A percentile compares a stretch with the other conserved stretches of the same genome.
These are phyloP conservation scores for Automeris io DNA, from an alignment of 2,888 invertebrate species.

Conservation along the genomic window DNA sequence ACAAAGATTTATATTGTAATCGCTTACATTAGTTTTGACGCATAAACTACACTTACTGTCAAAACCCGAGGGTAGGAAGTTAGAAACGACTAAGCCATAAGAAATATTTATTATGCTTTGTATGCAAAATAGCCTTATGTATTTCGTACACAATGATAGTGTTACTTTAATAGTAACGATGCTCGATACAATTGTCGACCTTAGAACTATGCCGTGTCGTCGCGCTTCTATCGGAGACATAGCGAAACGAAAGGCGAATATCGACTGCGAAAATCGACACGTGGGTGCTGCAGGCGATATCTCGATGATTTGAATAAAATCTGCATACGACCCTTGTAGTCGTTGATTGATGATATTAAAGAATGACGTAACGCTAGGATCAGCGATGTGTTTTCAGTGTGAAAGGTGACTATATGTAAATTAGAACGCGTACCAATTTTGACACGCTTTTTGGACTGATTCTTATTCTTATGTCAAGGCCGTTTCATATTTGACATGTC, in stretches of 20 bases:
- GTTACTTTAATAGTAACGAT: constrained; percentile 41
- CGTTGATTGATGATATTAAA: constrained; percentile 58
- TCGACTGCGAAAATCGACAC: constrained; percentile 32
- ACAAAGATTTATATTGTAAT: constrained; percentile 50
- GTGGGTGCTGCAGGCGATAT: constrained; percentile 52
- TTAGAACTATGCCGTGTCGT: constrained; percentile 34
- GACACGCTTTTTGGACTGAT: constrained; percentile 51
- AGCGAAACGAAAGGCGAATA: constrained; percentile 30
- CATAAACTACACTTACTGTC: constrained; percentile 55
- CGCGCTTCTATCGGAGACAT: constrained; percentile 29
- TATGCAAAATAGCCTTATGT: constrained; percentile 70
- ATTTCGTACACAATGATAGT: constrained; percentile 44
- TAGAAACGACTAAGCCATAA: constrained; percentile 50
- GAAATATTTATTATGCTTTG: constrained; percentile 75
- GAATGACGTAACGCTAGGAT: constrained; percentile 49
- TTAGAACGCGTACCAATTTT: constrained; percentile 48
- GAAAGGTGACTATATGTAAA: constrained; percentile 72
- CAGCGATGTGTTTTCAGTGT: constrained; percentile 42
- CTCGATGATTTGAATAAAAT: constrained; percentile 53
- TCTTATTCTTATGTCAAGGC: constrained; percentile 58
- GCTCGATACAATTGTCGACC: constrained; percentile 46
- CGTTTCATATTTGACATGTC: constrained; percentile 50
- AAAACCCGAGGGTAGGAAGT: constrained; percentile 52
- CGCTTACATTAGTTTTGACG: constrained; percentile 43
- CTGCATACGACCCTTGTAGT: constrained; percentile 54